Evolutionary conservation across 2,888 invertebrate species (phyloP), one percentile per base, ranked within the genome.

Genomic region (Lypha dubia): DNA sequence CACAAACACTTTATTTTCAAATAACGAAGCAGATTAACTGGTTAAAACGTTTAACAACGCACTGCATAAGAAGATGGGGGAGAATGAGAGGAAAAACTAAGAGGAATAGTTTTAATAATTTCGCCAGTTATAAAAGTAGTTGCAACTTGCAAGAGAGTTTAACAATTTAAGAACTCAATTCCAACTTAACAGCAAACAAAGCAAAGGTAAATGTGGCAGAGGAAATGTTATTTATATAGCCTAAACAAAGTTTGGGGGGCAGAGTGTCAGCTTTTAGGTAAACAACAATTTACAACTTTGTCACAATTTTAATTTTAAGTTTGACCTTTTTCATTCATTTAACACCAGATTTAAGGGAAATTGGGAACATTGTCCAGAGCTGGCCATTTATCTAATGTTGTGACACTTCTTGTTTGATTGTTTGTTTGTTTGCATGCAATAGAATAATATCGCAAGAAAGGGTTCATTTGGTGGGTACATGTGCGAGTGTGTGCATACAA

Each of bases 301-400:
- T 71, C 71, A 76, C 46, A 82, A 67, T 77, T 68, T 51, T 35
- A 76, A 65, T 65, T 51, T 63, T 28, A 38, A 77, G 17, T 68
- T 67, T 76, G 35, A 60, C 35, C 46, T 60, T 60, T 60, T 76
- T 46, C 20, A 13, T 4, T 5, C 5, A 13, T 35, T 4, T 44
- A 20, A 32, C 28, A 5, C 2, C 13, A 56, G 17, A 56, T 44
- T 53, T 58, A 44, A 28, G 17, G 6, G 58, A 41, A 22, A n/a
- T 11, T 56, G 3, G 17, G 6, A 70, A 41, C 15, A n/a, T 11
- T 56, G 3, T 56, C 32, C 51, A 11, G 5, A 28, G 24, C 51
- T 41, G 51, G 28, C 9, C 24, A n/a, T 24, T 6, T 35, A 22
- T 38, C 32, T 71, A 24, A 71, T 44, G 15, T 35, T n/a, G 8